Conservation (phyloP, 2,888 invertebrate genomes). For the Andrena marginata region DNA sequence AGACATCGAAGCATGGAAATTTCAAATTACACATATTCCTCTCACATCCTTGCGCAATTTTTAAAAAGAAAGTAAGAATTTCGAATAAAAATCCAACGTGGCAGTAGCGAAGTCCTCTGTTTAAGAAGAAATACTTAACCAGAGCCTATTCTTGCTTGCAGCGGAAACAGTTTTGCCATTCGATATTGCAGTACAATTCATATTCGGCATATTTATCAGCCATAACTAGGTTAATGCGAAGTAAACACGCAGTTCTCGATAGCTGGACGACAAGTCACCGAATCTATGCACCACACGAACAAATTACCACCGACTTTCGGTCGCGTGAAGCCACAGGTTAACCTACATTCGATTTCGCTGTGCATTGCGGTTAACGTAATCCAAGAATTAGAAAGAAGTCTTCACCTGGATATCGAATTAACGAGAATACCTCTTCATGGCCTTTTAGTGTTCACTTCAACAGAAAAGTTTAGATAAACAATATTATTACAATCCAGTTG, state of each 20-base stretch:
- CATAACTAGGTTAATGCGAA: background rate
- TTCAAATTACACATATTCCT: background rate
- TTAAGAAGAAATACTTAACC: background rate
- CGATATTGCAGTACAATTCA: background rate
- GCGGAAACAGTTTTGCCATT: background rate
- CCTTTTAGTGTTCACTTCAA: slow-evolving; percentile 4
- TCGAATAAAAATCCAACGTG: no score
- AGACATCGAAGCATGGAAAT: background rate
- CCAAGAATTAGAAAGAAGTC: slow-evolving; percentile 58
- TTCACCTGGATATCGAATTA: slow-evolving; percentile 32
- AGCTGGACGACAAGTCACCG: background rate
- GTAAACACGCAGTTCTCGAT: slow-evolving; percentile 17
- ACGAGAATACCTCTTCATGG: slow-evolving; percentile 50
- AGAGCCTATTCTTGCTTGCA: background rate
- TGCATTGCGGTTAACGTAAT: slow-evolving; percentile 63
- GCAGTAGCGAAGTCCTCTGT: background rate
- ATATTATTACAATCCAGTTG: background rate
- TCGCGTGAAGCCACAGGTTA: slow-evolving; percentile 59
- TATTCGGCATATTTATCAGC: slow-evolving; percentile 15
- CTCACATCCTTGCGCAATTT: background rate
- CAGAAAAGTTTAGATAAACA: background rate
- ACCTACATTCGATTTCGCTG: slow-evolving; percentile 67
- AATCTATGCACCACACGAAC: slow-evolving; percentile 24
- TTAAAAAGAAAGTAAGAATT: no score
- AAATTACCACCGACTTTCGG: slow-evolving; percentile 38